A percentile compares a stretch with the other conserved stretches of the same genome.
These are phyloP conservation scores for Lymantria dispar DNA, from an alignment of 2,888 invertebrate species.

Conservation along the genomic window DNA sequence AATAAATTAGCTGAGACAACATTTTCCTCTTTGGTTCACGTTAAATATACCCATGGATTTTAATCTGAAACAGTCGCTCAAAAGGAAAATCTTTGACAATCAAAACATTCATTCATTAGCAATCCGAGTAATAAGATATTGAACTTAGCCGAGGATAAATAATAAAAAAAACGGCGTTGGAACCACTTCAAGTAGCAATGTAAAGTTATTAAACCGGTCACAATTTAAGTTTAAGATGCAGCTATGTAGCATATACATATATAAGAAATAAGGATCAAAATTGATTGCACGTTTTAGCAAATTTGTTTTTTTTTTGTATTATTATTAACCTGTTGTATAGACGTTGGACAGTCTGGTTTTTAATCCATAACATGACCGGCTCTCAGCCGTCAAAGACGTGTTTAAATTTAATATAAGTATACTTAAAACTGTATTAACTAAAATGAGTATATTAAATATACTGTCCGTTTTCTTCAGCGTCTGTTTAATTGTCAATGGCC, in stretches of 20 bases:
- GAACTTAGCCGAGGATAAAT: neutral
- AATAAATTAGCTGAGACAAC: no score
- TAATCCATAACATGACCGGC: neutral
- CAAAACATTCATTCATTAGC: neutral
- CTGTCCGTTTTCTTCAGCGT: neutral
- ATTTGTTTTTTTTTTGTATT: no score
- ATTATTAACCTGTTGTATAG: neutral
- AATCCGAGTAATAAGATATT: neutral
- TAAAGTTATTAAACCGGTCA: neutral
- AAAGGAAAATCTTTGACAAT: no score
- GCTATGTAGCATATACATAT: neutral
- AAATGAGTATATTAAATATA: slow-evolving; percentile 2
- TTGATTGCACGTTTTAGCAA: no score
- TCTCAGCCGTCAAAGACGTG: neutral
- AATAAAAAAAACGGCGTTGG: neutral
- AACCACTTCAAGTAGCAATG: neutral
- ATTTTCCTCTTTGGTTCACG: no score
- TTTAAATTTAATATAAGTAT: neutral
- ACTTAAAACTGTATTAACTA: slow-evolving; percentile 1
- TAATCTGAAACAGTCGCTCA: no score
- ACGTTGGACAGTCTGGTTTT: neutral
- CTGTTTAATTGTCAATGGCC: slow-evolving; percentile 30
- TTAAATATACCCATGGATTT: no score
- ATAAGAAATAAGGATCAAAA: no score
- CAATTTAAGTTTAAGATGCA: neutral